Evolutionary conservation across 2,113 vertebrate species (phyloP), one percentile per base, ranked within the genome.

Genomic region (Egretta garzetta): DNA sequence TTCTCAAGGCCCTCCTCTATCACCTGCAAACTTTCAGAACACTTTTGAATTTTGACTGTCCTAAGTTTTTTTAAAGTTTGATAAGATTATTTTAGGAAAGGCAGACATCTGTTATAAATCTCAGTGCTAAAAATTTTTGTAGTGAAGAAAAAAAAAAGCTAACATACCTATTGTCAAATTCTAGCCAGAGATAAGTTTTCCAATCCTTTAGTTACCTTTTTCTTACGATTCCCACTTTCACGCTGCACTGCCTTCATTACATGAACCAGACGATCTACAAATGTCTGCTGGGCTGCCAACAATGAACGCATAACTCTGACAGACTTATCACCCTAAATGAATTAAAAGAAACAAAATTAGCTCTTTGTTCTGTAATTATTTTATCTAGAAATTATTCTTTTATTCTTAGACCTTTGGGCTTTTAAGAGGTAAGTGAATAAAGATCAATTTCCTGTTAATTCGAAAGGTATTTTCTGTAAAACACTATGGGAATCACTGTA

Each of bases 181-280:
- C 45, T 59, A 67, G 35, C 3, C 28, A 73, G 22, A 63, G 45
- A 85, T 17, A 73, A 56, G 21, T 15, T 47, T 86, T 82, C 10
- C 22, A 82, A 33, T 28, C n/a, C 28, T 32, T 58, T 12, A 53
- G 63, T 97, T 96, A 98, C 99, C 99, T 99, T 99, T 95, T 99
- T 99, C 96, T 99, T 99, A 66, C 99, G 99, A 93, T 99, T 99
- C 11, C 99, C 99, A 28, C 99, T 99, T 97, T 99, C 99, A 83
- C 99, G 98, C 90, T 99, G 99, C 74, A 99, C 99, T 5, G 99
- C 99, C 82, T 99, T 99, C 99, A 99, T 99, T 80, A 99, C 98
- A 90, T 99, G 99, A 93, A 99, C 99, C 90, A 99, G 97, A 18
- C 99, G 97, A 97, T 99, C 99, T 27, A 99, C 99, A 94, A 99